These are phyloP conservation scores for Drosophila willistoni DNA, from an alignment of 1,140 invertebrate species.

Conservation along the genomic window DNA sequence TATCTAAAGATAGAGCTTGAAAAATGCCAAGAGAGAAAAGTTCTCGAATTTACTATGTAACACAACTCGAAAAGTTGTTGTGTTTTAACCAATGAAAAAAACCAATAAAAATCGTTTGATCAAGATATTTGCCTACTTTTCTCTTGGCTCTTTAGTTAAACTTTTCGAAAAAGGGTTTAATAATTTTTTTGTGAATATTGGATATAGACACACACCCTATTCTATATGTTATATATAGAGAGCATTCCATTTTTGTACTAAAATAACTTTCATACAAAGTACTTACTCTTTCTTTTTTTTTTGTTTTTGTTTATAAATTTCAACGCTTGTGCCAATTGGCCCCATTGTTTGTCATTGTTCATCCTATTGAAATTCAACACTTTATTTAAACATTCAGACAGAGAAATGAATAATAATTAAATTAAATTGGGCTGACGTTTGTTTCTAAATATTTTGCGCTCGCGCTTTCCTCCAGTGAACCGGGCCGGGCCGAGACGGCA, in stretches of 20 bases:
- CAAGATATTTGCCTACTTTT: too few relatives aligned
- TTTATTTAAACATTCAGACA: constrained; percentile 48
- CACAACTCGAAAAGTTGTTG: too few relatives aligned
- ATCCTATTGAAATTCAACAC: constrained; percentile 51
- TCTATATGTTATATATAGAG: background rate
- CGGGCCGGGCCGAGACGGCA: background rate
- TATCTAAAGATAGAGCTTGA: constrained; percentile 33
- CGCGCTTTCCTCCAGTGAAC: constrained; percentile 41
- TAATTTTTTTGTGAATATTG: too few relatives aligned
- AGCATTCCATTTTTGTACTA: constrained; percentile 12
- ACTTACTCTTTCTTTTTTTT: constrained; percentile 21
- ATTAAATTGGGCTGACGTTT: constrained; percentile 52
- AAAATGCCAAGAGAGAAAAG: constrained; percentile 1
- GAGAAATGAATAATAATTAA: constrained; percentile 56
- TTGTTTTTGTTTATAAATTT: constrained; percentile 53
- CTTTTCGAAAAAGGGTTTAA: too few relatives aligned
- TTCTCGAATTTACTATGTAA: background rate
- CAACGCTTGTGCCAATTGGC: constrained; percentile 36
- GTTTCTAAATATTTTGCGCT: constrained; percentile 52
- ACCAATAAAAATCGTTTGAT: too few relatives aligned
- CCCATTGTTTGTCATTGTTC: constrained; percentile 30
- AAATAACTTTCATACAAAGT: constrained; percentile 10
- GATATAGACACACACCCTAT: background rate
- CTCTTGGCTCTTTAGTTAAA: too few relatives aligned
- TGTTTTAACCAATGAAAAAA: too few relatives aligned